Base-by-base conservation (phyloP, 2,797 vertebrate species). In the Tenualosa thibaudeaui region DNA sequence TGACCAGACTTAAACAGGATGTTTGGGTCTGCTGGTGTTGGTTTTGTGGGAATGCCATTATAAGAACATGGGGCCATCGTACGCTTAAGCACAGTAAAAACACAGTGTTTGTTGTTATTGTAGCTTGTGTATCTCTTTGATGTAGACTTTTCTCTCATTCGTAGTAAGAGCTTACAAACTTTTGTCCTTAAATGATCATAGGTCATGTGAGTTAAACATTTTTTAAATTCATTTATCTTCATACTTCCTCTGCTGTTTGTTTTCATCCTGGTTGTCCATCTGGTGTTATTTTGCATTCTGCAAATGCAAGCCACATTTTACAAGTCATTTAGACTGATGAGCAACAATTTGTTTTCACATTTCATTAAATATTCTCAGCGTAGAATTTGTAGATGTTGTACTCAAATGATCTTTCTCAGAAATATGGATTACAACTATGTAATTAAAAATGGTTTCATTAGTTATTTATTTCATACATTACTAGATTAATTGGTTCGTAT, bases 11-110 rank as follows among this genome's bases (percentile, higher is more conserved):
- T 62, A 75, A 75, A 75, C 68, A 40, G 37, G 68, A 75, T 75
- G 68, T 75, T 75, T 75, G 68, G 68, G 68, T 75, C 68, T 75
- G 3, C 68, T 75, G 68, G 31, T 40, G 68, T 17, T 75, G 62
- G 26, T 68, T 68, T 68, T 68, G 62, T 68, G 31, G 62, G 62
- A 31, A 68, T 68, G 26, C 62, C 62, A 68, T 68, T 68, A 37
- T 12, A 31, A 68, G 62, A 12, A 12, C 62, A 12, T 75, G 85
- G 17, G 83, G 85, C 86, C 82, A 8, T 60, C 53, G 87, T 86
- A 87, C 22, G 51, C 86, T 85, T 19, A 37, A 19, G 4, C 15
- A 31, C 19, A 15, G 15, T 40, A 75, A 75, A 75, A 75, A 75
- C 31, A 40, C 68, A 17, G 26, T 17, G 31, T 75, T 75, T 75